Conservation (phyloP, 2,113 vertebrate genomes). For the Bambusicola thoracicus region DNA sequence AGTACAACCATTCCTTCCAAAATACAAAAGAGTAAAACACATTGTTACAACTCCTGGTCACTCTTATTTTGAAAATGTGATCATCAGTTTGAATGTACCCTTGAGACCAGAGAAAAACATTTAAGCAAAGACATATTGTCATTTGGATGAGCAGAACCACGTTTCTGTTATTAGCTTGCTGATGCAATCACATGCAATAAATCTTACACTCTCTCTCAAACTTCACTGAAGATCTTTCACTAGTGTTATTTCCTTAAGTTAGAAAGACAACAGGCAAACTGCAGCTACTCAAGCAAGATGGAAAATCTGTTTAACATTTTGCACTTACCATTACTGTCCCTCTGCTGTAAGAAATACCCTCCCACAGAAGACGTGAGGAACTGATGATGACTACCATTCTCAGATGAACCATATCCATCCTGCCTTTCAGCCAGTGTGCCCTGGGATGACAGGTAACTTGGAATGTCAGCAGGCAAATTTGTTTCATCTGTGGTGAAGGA, state of each 20-base stretch:
- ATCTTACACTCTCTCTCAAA: background rate
- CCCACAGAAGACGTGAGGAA: constrained; percentile 85
- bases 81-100: background rate
- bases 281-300: background rate
- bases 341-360: constrained; percentile 89
- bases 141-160: background rate
- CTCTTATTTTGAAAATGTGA: background rate
- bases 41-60: background rate
- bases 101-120: background rate
- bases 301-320: background rate
- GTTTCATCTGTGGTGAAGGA: constrained; percentile 88
- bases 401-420: constrained; percentile 90
- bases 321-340: constrained; percentile 85
- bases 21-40: background rate
- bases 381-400: constrained; percentile 92
- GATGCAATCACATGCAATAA: background rate
- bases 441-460: constrained; percentile 95
- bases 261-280: background rate
- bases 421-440: constrained; percentile 94
- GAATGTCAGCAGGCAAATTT: constrained; percentile 94
- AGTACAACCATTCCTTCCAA: background rate
- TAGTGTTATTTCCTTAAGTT: background rate
- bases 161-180: background rate
- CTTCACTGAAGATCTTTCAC: background rate
- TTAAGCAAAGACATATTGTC: background rate